Conservation (phyloP, 2,113 vertebrate genomes). For the Falcunculus frontatus region DNA sequence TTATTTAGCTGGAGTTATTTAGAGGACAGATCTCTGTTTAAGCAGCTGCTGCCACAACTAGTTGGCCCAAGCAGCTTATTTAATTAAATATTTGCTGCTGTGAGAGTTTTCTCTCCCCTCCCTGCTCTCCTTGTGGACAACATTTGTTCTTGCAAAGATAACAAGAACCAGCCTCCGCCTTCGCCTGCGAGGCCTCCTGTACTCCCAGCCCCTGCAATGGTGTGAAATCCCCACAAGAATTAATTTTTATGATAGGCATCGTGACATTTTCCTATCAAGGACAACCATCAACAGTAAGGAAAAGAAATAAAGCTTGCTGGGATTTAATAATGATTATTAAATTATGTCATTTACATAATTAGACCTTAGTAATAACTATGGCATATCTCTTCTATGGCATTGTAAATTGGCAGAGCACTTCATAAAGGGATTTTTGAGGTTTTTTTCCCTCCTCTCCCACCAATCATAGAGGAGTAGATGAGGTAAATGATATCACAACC, state of each 20-base stretch:
- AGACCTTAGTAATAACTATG: neutral
- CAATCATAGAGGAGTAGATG: neutral
- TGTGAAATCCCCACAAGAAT: neutral
- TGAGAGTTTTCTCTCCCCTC: neutral
- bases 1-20: constrained; percentile 54
- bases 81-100: constrained; percentile 69
- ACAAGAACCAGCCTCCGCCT: neutral
- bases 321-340: constrained; percentile 36
- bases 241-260: neutral
- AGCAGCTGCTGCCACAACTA: constrained; percentile 60
- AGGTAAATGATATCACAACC: neutral
- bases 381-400: neutral
- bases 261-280: neutral
- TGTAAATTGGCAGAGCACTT: neutral
- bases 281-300: neutral
- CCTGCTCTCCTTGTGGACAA: neutral
- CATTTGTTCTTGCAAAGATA: constrained; percentile 26
- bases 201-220: neutral
- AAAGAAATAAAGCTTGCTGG: neutral
- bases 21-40: constrained; percentile 62
- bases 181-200: neutral
- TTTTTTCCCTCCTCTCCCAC: neutral
- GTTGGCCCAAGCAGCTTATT: constrained; percentile 30
- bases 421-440: neutral
- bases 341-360: neutral